Conservation (phyloP, 2,113 vertebrate genomes). For the Spilogale gracilis region DNA sequence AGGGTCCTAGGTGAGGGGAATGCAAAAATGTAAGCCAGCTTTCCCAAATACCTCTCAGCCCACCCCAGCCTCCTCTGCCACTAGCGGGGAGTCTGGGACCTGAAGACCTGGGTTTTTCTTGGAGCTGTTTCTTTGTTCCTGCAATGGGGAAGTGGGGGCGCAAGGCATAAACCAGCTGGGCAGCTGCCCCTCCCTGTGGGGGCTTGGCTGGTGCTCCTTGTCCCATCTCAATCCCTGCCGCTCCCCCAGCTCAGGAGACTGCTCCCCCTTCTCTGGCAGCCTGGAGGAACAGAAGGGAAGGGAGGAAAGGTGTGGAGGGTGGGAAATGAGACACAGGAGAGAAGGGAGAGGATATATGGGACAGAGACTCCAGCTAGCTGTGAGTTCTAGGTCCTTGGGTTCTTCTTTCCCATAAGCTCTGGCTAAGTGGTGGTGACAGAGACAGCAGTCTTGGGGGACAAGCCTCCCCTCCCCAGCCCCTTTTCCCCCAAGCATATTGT, state of each 20-base stretch:
- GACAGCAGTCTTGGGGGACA: not conserved
- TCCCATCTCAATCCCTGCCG: not conserved
- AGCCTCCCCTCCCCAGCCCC: not conserved
- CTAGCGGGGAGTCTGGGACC: fast-evolving
- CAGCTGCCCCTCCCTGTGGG: not conserved
- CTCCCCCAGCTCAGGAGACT: not conserved
- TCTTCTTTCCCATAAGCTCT: not conserved
- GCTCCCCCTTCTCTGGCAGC: not conserved
- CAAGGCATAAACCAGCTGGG: not conserved
- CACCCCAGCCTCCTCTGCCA: not conserved
- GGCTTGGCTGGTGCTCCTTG: too few species aligned
- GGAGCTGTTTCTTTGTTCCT: not conserved
- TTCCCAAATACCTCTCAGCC: not conserved
- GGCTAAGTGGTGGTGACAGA: not conserved
- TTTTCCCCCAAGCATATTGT: not conserved
- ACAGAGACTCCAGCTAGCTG: not conserved
- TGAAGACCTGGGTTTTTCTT: not conserved
- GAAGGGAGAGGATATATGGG: fast-evolving
- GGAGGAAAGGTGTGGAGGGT: not conserved
- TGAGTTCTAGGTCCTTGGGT: not conserved
- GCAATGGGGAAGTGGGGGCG: not conserved
- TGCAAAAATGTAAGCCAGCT: not conserved
- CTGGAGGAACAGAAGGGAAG: not conserved
- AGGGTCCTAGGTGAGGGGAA: not conserved
- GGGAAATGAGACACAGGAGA: not conserved